Conservation (phyloP, 2,888 invertebrate species). For the Magallana nippona region DNA sequence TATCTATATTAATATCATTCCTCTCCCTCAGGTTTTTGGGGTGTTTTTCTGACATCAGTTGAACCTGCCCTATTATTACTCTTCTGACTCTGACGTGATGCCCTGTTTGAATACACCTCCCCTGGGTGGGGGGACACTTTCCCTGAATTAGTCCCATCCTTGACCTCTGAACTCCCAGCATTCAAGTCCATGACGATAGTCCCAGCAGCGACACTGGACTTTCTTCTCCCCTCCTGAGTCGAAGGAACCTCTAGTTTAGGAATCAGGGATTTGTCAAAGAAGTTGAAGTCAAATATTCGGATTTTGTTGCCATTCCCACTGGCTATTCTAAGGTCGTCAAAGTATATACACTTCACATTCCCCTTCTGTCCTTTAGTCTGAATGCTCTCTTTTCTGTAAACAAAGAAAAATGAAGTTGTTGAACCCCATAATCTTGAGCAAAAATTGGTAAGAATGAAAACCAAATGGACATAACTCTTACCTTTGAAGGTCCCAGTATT, state of each 20-base stretch:
- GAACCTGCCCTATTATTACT: not conserved
- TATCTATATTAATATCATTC: not conserved
- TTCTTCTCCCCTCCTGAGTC: slow-evolving; percentile 47
- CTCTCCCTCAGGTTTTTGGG: not conserved
- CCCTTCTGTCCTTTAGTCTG: slow-evolving; percentile 67
- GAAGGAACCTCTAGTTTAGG: slow-evolving; percentile 36
- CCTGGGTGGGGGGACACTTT: slow-evolving; percentile 14
- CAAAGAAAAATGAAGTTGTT: slow-evolving; percentile 32
- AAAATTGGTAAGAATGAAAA: not conserved
- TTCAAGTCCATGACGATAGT: slow-evolving; percentile 16
- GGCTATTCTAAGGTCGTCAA: slow-evolving; percentile 73
- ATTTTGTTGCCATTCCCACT: slow-evolving; percentile 75
- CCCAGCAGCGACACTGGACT: not conserved
- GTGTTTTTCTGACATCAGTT: not conserved
- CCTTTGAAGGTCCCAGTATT: slow-evolving; percentile 75
- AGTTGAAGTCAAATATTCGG: slow-evolving; percentile 75
- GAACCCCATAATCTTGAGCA: too few species aligned
- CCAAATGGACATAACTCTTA: slow-evolving; percentile 55
- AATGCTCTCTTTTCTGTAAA: slow-evolving; percentile 69
- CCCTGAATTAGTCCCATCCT: not conserved
- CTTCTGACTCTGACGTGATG: not conserved
- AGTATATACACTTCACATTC: slow-evolving; percentile 72
- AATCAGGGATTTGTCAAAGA: slow-evolving; percentile 44
- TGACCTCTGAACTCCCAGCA: slow-evolving; percentile 2
- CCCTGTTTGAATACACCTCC: not conserved